Base-by-base conservation (phyloP, 1,140 invertebrate genomes). In the Eriosoma lanigerum region DNA sequence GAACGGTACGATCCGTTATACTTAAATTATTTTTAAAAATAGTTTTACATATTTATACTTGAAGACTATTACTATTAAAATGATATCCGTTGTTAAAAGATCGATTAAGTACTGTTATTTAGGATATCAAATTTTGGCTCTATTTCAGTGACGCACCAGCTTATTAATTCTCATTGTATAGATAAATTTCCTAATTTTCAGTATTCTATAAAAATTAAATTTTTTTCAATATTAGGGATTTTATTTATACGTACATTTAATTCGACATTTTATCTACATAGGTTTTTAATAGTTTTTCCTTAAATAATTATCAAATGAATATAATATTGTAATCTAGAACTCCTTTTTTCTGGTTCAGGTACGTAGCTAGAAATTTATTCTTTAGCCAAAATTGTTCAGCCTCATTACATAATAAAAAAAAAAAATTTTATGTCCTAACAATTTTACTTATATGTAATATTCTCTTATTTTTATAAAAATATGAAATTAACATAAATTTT, bases 171-270 rank as follows among this genome's bases (percentile, higher is more conserved):
- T 12, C 44, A 21, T 70, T 50, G 66, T 50, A 19, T 70, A 13
- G 32, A n/a, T 46, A 68, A 46, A 21, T 68, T 68, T 68, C 38
- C 64, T 46, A 68, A 48, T 44, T 68, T 48, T 44, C 64, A 68
- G 48, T 68, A 68, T 70, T 70, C 12, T 15, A 2, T 48, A 48
- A 70, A 70, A 70, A 70, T 68, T 46, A 48, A 46, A 46, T 68
- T 24, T 68, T 44, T 68, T 13, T 48, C 44, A 10, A 48, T 13
- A 48, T 68, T n/a, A 13, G 32, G 24, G 21, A 68, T 48, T 68
- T 68, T 46, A 48, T 68, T 48, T 68, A n/a, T n/a, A n/a, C n/a
- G 64, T 46, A 50, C 64, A 68, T 19, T 68, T 68, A 68, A 21
- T 21, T 68, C 44, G 32, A 68, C 64, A 46, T 68, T 68, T 24